phyloP scores from a whole-genome alignment of 2,797 vertebrate genomes.

The Halcyon smyrnensis region DNA sequence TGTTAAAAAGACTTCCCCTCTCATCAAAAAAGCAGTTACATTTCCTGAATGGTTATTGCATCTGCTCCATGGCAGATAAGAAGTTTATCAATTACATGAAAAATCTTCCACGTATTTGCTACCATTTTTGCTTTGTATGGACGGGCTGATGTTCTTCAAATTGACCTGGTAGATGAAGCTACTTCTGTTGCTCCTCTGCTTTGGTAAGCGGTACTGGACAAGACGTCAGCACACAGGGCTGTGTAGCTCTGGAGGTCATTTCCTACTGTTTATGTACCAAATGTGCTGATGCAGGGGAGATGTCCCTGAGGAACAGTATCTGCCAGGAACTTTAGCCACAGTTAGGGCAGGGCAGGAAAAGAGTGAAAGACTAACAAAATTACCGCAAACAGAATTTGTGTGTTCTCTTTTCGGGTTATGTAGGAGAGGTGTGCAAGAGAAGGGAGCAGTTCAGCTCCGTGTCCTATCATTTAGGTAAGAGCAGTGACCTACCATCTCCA shows the following conservation, averaged over 20 bases:
- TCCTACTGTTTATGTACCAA: not conserved
- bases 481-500: conserved; percentile 88
- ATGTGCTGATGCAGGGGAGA: conserved; percentile 14
- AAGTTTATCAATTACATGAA: not conserved
- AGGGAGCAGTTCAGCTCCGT: not conserved
- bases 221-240: not conserved
- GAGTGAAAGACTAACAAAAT: not conserved
- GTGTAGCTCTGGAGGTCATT: not conserved
- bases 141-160: not conserved
- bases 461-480: not conserved
- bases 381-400: not conserved
- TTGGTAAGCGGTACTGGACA: not conserved
- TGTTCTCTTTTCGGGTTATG: not conserved
- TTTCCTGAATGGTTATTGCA: not conserved
- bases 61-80: not conserved
- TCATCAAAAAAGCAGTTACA: not conserved
- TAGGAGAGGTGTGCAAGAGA: not conserved
- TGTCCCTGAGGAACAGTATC: not conserved
- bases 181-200: not conserved
- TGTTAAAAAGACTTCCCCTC: not conserved
- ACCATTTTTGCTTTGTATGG: not conserved
- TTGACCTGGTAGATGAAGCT: not conserved
- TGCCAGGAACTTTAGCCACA: conserved; percentile 32
- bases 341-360: conserved; percentile 1
- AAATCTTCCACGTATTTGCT: not conserved